A percentile compares a stretch with the other conserved stretches of the same genome.
These are phyloP conservation scores for Aspidiotus rigidus DNA, from an alignment of 2,888 invertebrate genomes.

Conservation along the genomic window DNA sequence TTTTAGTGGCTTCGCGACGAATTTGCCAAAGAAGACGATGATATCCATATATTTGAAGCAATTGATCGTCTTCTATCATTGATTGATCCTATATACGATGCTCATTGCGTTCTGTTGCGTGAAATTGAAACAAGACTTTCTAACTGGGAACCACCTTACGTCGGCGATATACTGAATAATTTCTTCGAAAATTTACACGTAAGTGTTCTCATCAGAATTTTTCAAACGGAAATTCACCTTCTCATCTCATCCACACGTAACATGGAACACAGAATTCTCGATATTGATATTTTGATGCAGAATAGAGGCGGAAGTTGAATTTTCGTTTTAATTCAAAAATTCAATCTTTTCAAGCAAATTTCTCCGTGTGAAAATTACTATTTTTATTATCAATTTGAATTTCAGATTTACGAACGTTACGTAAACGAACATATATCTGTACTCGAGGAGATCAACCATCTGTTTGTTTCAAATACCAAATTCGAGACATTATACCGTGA, in stretches of 20 bases:
- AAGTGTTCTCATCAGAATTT: constrained; percentile 37
- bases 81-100: constrained; percentile 67
- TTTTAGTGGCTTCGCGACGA: constrained; percentile 66
- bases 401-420: constrained; percentile 59
- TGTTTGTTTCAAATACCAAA: constrained; percentile 58
- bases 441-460: constrained; percentile 68
- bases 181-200: constrained; percentile 54
- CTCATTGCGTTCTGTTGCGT: constrained; percentile 68
- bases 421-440: constrained; percentile 65
- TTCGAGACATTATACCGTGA: constrained; percentile 63
- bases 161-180: constrained; percentile 53
- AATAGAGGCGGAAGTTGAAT: too few relatives aligned
- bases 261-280: too few relatives aligned
- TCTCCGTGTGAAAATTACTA: too few relatives aligned
- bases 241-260: too few relatives aligned
- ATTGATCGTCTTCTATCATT: constrained; percentile 51
- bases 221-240: too few relatives aligned
- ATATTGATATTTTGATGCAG: neutral
- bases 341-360: too few relatives aligned
- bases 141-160: constrained; percentile 54
- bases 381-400: too few relatives aligned
- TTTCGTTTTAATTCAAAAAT: too few relatives aligned
- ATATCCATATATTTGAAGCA: constrained; percentile 53
- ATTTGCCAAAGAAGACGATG: constrained; percentile 52
- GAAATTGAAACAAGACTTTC: constrained; percentile 66